Base-by-base conservation (phyloP, 2,113 vertebrate species). In the Progne subis region DNA sequence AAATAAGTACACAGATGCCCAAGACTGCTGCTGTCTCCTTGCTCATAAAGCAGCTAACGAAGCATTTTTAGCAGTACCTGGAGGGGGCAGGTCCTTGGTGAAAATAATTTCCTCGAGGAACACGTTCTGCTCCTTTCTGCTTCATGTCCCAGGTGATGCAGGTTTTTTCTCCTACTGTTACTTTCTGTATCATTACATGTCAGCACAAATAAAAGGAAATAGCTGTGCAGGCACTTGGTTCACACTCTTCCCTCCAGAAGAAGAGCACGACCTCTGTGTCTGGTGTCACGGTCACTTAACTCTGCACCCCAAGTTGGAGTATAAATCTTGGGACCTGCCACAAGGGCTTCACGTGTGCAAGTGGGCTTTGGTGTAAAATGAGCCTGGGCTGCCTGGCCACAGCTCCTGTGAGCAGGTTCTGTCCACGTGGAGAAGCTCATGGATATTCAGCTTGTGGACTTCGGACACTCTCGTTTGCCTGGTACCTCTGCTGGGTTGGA, bases 251-350 rank as follows among this genome's bases (percentile, higher is more conserved):
- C 74, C 11, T 65, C 15, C 7, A 20, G 57, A 50, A 57, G 43
- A 50, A 37, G 19, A 69, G 53, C 3, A 3, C 0, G 0, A 20
- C 18, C 3, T 26, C 18, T 0, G 0, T 47, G 18, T 75, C 17
- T 2, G 46, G 26, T 53, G 60, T 74, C 15, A 25, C 0, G 1
- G 52, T 78, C 52, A 11, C 60, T 79, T 55, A 50, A 49, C 56
- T 77, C 56, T 15, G 20, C 63, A 19, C 29, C 2, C 7, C 53
- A 26, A 41, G 34, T 24, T 0, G 2, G 1, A 23, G 8, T 76
- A 7, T 13, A 19, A 34, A 65, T 65, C 21, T 26, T 50, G 64
- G 41, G 52, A 43, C 37, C 57, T 88, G 75, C 34, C 71, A 55
- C 49, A 18, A 17, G 39, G 19, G 18, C 49, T 93, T 37, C 14